Base-by-base conservation (phyloP, 2,888 invertebrate species). In the Drosophila trichaetosa region DNA sequence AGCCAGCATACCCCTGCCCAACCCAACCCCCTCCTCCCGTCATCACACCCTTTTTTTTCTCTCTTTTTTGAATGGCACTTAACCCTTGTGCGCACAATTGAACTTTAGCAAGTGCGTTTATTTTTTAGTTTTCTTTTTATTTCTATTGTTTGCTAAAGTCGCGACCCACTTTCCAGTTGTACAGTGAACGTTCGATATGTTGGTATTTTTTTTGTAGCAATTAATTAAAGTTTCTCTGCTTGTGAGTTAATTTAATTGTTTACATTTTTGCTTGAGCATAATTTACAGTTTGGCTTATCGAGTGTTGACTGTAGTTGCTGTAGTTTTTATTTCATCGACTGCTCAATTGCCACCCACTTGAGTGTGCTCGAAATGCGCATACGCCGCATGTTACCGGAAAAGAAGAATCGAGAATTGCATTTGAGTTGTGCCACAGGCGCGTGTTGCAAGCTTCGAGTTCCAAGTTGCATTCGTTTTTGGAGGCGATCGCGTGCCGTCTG, bases 91-190 rank as follows among this genome's bases (percentile, higher is more conserved):
- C 59, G 69, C 71, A 63, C 71, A 82, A 73, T 82, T 88, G 89
- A 84, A 88, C 86, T 80, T 83, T 87, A 63, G 42, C 68, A 73
- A 84, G 82, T 82, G 85, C 85, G 87, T 53, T 53, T 34, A 34
- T 18, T 49, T 29, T 51, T 8, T 49, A 18, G 2, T 34, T 13
- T 52, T 29, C 51, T 11, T 21, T 52, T 31, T 13, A 13, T 52
- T 87, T 53, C 33, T 71, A 71, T 66, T 72, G 72, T 60, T 64
- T 68, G 62, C 63, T 54, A 71, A 69, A 71, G 73, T 82, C 71
- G 85, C 77, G 88, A 73, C 80, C 88, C 65, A 87, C 82, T 83
- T 83, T 85, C 36, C 57, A 71, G 71, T 29, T 57, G 40, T 4
- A 31, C 27, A 51, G 8, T 72, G 49, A 63, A 36, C 56, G 40